Base-by-base conservation (phyloP, 2,888 invertebrate genomes). In the Melieria crassipennis region DNA sequence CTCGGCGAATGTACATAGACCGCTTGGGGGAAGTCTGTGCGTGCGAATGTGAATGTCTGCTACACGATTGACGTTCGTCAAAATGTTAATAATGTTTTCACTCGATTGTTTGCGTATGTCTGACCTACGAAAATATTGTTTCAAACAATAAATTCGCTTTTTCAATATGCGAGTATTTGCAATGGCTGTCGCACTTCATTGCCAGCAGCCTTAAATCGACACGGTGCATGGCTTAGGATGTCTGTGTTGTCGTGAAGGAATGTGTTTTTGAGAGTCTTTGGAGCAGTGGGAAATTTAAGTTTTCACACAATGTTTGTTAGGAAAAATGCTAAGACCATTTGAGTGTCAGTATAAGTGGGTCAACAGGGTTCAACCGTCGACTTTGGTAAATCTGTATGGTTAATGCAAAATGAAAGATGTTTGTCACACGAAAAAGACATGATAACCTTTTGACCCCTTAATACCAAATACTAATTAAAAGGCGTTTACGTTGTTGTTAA, bases 61-160 rank as follows among this genome's bases (percentile, higher is more conserved):
- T 3, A 30, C 30, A 1, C 2, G 30, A 56, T 62, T 62, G 62
- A n/a, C 69, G 62, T 69, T 69, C 62, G 69, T 69, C 69, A 68
- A 71, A 73, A 75, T 74, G 71, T 57, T 69, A 72, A 76, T 71
- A 65, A 71, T 69, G 71, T 73, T 75, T 70, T 69, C 65, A 9
- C 61, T 74, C 69, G 57, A 71, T 58, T 73, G 74, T 74, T 75
- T 74, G 58, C 50, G 66, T 70, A 71, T 73, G 70, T 63, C 70
- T 71, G 74, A 72, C 75, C 75, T 72, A 75, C 73, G 72, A 76
- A 74, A 73, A 76, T 72, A 75, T 75, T 72, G 60, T 65, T 60
- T 67, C 43, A 45, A 67, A 61, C 60, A 67, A 67, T 67, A 67
- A 67, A 61, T 46, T 67, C 61, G 42, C 13, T 61, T 50, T 45